Evolutionary conservation across 1,140 invertebrate genomes (phyloP), one percentile per base, ranked within the genome.

Genomic region (Dryas iulia): DNA sequence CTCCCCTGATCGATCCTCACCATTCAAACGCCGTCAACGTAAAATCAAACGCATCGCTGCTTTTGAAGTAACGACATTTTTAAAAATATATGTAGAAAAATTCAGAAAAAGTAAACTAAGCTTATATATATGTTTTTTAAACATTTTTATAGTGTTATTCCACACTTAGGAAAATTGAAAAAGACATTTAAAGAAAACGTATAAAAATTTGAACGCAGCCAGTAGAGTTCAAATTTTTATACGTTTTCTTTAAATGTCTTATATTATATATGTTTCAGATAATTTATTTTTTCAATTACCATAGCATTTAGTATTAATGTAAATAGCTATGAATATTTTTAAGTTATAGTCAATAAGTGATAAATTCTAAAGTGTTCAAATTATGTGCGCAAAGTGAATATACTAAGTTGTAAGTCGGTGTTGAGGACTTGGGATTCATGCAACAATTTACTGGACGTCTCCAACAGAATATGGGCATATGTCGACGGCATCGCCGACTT

Each of bases 401-500:
- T 12, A 53, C 18, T 25, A 10, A 23, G 18, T 39, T 12, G 33
- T 14, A 12, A n/a, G 14, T 39, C 26, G 6, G 6, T 31, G 1
- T 7, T 10, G 3, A 53, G 65, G 58, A 66, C 63, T 53, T 47
- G 72, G 71, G 74, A 79, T 79, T 73, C 63, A 86, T 78, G 78
- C 66, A 67, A 23, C 66, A 67, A 23, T 73, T 71, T 31, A 64
- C 26, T 72, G 69, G 35, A 61, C 69, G 59, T 67, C 61, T 69
- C 53, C 69, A 80, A 54, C 72, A 79, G 79, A 81, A 62, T 72
- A 86, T 85, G 82, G 58, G 64, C 69, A n/a, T n/a, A n/a, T 74
- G 81, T 83, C 82, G 79, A 81, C 82, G 81, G 24, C 70, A 70
- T 33, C 79, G 79, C 78, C 81, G 80, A 83, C 79, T 56, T 25